A percentile compares a stretch with the other conserved stretches of the same genome.
Conservation (phyloP, 2,888 invertebrate genomes). For the Oasisia sp. region DNA sequence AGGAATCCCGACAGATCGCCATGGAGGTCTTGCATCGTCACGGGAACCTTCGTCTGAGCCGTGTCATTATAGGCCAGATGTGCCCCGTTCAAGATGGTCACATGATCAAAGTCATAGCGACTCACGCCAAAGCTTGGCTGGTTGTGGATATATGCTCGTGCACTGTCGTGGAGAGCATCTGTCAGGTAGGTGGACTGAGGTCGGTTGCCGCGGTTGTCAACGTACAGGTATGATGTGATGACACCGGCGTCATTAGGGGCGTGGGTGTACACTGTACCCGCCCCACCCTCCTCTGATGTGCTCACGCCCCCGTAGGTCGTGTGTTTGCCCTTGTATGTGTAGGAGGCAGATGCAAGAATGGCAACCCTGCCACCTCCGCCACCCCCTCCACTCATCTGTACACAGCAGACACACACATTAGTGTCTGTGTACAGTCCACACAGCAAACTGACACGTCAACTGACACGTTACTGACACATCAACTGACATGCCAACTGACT, state of each 20-base stretch:
- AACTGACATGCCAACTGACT: too few species aligned
- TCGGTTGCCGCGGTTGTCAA: constrained; percentile 48
- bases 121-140: constrained; percentile 32
- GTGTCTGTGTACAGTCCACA: not conserved
- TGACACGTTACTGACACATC: too few species aligned
- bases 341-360: constrained; percentile 36
- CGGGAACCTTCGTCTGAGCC: constrained; percentile 27
- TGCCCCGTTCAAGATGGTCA: constrained; percentile 44
- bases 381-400: constrained; percentile 24
- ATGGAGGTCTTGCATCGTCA: constrained; percentile 43
- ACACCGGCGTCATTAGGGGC: constrained; percentile 32
- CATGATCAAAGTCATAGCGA: constrained; percentile 42
- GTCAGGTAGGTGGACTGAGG: constrained; percentile 43
- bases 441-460: not conserved
- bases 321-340: constrained; percentile 45
- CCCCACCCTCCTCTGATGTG: constrained; percentile 46
- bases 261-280: constrained; percentile 48
- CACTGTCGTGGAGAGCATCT: constrained; percentile 43
- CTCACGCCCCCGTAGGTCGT: constrained; percentile 48
- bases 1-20: constrained; percentile 51
- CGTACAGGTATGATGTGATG: constrained; percentile 37
- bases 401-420: not conserved
- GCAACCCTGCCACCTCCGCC: constrained; percentile 30
- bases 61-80: constrained; percentile 47
- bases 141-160: constrained; percentile 44